Evolutionary conservation across 2,797 vertebrate genomes (phyloP), one percentile per base, ranked within the genome.

Genomic region (Alectoris magna): DNA sequence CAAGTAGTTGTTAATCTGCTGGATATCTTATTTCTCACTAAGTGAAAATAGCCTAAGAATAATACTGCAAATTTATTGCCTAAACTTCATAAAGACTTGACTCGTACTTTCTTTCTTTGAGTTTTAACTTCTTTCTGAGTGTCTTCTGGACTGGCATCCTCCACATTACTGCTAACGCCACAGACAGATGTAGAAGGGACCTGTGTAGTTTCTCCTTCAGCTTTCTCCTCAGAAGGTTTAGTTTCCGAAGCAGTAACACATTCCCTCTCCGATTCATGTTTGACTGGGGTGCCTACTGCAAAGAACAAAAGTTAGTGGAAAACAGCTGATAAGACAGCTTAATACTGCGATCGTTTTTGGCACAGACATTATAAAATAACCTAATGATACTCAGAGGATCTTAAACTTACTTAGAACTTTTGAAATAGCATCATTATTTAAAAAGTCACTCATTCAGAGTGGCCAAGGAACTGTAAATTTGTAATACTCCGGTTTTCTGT

Each of bases 151-250:
- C 97, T 97, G 72, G 98, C 98, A 29, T 94, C 93, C 93, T 99
- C 98, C 3, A 98, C 98, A 91, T 98, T 98, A 76, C 98, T 98
- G 94, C 97, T 97, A 82, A 98, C 87, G 41, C 97, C 98, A 85
- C 98, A 99, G 94, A 98, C 98, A 97, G 99, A 99, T 1, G 98
- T 97, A 64, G 98, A 97, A 26, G 98, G 98, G 84, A 98, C 98
- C 93, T 98, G 98, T 27, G 98, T 97, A 53, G 93, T 97, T 92
- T 98, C 98, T 86, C 98, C 98, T 96, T 98, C 98, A 94, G 98
- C 96, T 62, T 98, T 98, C 93, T 99, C 98, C 84, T 98, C 97
- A 31, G 97, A 93, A 11, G 98, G 97, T 87, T 98, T 98, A 96
- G 99, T 98, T 95, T 99, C 99, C 98, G 97, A 98, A 88, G 99